A percentile compares a stretch with the other conserved stretches of the same genome.
phyloP scores from a whole-genome alignment of 2,888 invertebrate species.

The Drosophila neotestacea region DNA sequence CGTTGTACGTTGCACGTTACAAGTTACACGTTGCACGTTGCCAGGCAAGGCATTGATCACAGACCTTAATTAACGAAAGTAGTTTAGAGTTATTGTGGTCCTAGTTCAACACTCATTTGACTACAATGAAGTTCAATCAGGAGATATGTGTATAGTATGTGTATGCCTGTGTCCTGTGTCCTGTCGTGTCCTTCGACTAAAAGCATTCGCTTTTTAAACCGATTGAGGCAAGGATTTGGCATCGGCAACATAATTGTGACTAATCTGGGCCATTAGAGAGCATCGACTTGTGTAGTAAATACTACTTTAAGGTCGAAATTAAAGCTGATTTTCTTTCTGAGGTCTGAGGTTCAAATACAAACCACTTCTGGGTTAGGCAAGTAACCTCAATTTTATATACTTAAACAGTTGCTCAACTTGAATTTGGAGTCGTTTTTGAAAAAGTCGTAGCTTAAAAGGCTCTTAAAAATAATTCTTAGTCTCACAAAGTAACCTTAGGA shows the following conservation, averaged over 20 bases:
- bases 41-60: slow-evolving; percentile 7
- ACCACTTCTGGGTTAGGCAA: too few species aligned
- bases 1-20: not conserved
- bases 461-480: too few species aligned
- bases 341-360: too few species aligned
- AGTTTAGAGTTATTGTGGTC: slow-evolving; percentile 1
- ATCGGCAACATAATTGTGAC: not conserved
- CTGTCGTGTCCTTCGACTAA: not conserved
- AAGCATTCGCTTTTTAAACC: not conserved
- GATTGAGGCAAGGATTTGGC: not conserved
- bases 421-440: too few species aligned
- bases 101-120: not conserved
- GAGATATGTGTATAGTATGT: not conserved
- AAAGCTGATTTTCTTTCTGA: not conserved
- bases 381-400: too few species aligned
- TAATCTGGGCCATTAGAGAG: not conserved
- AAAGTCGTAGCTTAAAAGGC: too few species aligned
- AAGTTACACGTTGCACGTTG: not conserved
- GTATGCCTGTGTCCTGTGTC: not conserved
- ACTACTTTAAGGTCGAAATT: not conserved
- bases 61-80: slow-evolving; percentile 10
- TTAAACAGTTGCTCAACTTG: too few species aligned
- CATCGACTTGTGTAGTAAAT: not conserved
- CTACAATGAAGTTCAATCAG: slow-evolving; percentile 8
- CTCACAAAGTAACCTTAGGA: too few species aligned